Percentiles rank a stretch among this genome's conserved stretches.
These are phyloP conservation scores for Leptinotarsa haldemani DNA, from an alignment of 2,888 invertebrate species.

Conservation along the genomic window DNA sequence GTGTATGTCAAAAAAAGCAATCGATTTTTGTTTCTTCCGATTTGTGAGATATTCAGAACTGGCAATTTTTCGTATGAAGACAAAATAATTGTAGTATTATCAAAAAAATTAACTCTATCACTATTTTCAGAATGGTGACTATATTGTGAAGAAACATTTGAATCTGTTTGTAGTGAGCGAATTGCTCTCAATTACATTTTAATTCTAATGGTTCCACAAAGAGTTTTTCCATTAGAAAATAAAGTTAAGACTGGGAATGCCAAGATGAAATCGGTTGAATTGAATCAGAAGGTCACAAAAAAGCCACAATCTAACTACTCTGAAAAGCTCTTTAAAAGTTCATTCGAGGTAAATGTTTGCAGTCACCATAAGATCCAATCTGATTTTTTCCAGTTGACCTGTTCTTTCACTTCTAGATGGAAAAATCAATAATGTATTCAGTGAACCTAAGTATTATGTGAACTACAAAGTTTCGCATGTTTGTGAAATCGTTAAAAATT, in stretches of 20 bases:
- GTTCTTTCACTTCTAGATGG: not conserved
- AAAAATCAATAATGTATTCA: not conserved
- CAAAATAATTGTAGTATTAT: too few species aligned
- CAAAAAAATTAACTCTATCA: not conserved
- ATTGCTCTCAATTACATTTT: not conserved
- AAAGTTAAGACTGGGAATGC: constrained; percentile 18
- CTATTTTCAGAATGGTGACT: not conserved
- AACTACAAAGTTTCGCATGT: not conserved
- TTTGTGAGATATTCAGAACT: too few species aligned
- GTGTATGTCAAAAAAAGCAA: too few species aligned
- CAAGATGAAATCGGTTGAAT: constrained; percentile 26
- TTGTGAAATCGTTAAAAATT: too few species aligned
- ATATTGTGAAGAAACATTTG: not conserved
- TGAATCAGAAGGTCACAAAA: constrained; percentile 28
- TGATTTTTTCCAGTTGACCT: not conserved
- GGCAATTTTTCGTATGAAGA: too few species aligned
- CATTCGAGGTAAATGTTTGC: constrained; percentile 20
- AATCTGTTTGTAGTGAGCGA: not conserved
- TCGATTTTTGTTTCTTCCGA: too few species aligned
- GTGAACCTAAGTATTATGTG: not conserved
- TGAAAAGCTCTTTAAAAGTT: constrained; percentile 15
- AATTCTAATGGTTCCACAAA: constrained; percentile 1
- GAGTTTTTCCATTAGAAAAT: not conserved
- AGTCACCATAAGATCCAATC: constrained; percentile 6
- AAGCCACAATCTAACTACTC: constrained; percentile 9